A percentile compares a stretch with the other conserved stretches of the same genome.
These are phyloP conservation scores for Chaetops frenatus DNA, from an alignment of 2,113 vertebrate species.

Conservation along the genomic window DNA sequence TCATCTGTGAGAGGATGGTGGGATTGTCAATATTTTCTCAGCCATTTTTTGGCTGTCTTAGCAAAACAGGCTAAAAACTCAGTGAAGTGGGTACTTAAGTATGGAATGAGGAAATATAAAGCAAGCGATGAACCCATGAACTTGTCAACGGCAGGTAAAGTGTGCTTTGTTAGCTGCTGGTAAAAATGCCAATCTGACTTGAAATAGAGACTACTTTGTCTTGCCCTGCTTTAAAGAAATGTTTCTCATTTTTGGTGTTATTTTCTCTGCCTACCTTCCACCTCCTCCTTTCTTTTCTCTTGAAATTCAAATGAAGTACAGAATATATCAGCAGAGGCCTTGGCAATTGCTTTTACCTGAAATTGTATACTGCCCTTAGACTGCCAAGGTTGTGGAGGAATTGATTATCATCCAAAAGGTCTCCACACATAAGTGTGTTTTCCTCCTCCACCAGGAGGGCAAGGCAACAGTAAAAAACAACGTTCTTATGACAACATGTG, in stretches of 20 bases:
- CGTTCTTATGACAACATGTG: accelerated
- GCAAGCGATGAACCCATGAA: not conserved
- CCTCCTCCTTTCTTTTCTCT: not conserved
- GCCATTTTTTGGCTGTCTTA: not conserved
- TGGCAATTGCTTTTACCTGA: not conserved
- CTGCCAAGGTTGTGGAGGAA: not conserved
- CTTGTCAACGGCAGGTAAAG: not conserved
- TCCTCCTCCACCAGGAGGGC: not conserved
- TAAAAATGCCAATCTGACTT: not conserved
- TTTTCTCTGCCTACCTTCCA: not conserved
- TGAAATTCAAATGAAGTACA: not conserved
- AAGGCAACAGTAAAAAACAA: not conserved
- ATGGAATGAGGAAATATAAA: not conserved
- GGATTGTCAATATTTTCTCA: not conserved
- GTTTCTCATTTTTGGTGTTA: not conserved
- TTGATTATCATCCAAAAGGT: not conserved
- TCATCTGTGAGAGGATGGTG: not conserved
- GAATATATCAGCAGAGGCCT: not conserved
- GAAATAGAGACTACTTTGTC: not conserved
- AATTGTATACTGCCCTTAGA: not conserved
- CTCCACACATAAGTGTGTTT: not conserved
- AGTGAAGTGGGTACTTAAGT: not conserved
- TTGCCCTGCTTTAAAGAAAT: not conserved
- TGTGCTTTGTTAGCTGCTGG: not conserved
- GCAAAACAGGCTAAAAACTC: not conserved